Percentiles rank a stretch among this genome's conserved stretches.
phyloP scores from a whole-genome alignment of 2,797 vertebrate genomes.

The Calcarius lapponicus region DNA sequence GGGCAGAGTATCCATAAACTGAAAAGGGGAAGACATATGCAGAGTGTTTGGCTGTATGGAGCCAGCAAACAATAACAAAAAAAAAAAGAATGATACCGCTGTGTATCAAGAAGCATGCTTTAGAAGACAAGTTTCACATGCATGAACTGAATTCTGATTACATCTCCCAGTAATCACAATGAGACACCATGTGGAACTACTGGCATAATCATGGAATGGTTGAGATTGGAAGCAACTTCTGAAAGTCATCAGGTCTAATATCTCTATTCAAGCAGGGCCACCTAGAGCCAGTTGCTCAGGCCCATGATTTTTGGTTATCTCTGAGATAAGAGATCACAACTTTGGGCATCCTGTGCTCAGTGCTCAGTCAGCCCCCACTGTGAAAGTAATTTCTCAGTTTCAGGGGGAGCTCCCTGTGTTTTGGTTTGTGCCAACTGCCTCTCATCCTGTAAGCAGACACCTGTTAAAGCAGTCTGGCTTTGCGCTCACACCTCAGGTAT shows the following conservation, averaged over 20 bases:
- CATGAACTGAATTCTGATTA: neutral
- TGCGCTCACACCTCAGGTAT: neutral
- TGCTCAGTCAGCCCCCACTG: neutral
- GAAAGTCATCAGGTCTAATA: neutral
- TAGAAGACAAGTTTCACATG: neutral
- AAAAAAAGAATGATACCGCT: neutral
- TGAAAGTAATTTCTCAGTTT: neutral
- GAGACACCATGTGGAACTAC: neutral
- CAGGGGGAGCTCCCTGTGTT: neutral
- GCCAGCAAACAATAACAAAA: neutral
- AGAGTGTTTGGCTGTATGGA: neutral
- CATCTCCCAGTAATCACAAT: neutral
- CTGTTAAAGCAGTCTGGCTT: neutral
- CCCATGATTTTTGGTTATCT: neutral
- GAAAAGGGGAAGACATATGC: neutral
- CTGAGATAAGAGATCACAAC: neutral
- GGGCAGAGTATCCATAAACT: neutral
- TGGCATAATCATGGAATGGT: neutral
- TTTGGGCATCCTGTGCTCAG: too few species aligned
- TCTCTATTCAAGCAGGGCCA: neutral
- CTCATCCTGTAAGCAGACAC: neutral
- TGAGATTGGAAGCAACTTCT: neutral
- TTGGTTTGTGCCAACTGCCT: neutral
- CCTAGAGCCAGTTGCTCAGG: neutral
- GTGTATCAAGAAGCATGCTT: neutral